Base-by-base conservation (phyloP, 2,888 invertebrate genomes). In the Panzeria rudis region DNA sequence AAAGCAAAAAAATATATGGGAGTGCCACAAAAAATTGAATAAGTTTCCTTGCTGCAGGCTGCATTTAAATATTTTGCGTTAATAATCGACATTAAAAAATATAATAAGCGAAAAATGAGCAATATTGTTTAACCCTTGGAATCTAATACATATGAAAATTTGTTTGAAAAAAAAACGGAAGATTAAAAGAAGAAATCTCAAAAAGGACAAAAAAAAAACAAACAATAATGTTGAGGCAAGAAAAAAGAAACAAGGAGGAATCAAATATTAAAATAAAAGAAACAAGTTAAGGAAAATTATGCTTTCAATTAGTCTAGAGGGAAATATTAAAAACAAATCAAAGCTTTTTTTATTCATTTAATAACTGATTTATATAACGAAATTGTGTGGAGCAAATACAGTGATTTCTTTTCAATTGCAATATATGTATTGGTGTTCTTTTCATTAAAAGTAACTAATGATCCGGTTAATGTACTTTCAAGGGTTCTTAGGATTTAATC, bases 81-180 rank as follows among this genome's bases (percentile, higher is more conserved):
- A 75, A 84, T 84, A 84, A 84, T 84, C 79, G 71, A 84, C 84
- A 80, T 84, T 80, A 82, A 83, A 79, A 84, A 80, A 80, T 79
- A 47, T 71, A 84, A 80, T 76, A 84, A 84, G 71, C 64, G 52
- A 56, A 80, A 80, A 71, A 80, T 75, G 76, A 80, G 71, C 71
- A 71, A 80, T 79, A 76, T 80, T 84, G 75, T 23, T 84, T 61
- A 84, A 80, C 66, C 79, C 79, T 80, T 76, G 66, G 75, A 84
- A 76, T 72, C 25, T 47, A 64, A 66, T 47, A 38, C 71, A 72
- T 72, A 72, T 38, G 52, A 72, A 72, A 56, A 78, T 20, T 29
- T 11, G 25, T 38, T 9, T 35, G 0, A 64, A 54, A 47, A 47
- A 41, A 13, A n/a, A 25, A 52, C 2, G 3, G n/a, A 7, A 59